These are phyloP conservation scores for Chionis minor DNA, from an alignment of 2,113 vertebrate species.

Conservation along the genomic window DNA sequence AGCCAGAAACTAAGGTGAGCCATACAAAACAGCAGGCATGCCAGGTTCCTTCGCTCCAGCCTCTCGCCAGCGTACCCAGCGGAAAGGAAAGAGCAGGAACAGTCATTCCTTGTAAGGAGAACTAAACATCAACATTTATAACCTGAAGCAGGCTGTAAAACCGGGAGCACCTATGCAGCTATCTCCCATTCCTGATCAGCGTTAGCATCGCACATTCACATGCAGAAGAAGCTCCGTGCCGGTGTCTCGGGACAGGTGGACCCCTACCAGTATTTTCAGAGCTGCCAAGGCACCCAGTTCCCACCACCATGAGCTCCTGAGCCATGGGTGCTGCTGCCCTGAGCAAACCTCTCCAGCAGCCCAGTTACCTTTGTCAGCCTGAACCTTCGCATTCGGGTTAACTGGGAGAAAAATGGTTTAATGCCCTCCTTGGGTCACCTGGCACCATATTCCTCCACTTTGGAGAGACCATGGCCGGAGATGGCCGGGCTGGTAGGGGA, in stretches of 20 bases:
- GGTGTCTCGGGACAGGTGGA: neutral
- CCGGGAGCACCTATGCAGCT: neutral
- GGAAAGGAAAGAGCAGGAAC: neutral
- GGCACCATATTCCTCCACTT: neutral
- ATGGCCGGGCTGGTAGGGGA: neutral
- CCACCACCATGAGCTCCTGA: neutral
- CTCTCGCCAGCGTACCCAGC: neutral
- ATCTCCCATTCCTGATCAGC: neutral
- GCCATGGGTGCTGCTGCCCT: accelerated
- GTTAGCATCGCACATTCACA: neutral
- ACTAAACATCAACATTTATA: neutral
- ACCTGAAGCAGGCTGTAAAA: neutral
- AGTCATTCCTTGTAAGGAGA: neutral
- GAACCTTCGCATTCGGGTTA: neutral
- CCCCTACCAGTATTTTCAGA: neutral
- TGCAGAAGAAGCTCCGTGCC: neutral
- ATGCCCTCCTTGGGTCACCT: neutral
- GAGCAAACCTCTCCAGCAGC: neutral
- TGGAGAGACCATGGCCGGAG: neutral
- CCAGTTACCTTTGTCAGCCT: neutral
- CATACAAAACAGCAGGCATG: neutral
- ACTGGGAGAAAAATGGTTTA: neutral
- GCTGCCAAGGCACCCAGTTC: neutral
- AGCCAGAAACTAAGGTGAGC: neutral
- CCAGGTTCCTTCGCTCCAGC: neutral